Evolutionary conservation across 2,113 vertebrate species (phyloP).

Genomic region (Esox niger): DNA sequence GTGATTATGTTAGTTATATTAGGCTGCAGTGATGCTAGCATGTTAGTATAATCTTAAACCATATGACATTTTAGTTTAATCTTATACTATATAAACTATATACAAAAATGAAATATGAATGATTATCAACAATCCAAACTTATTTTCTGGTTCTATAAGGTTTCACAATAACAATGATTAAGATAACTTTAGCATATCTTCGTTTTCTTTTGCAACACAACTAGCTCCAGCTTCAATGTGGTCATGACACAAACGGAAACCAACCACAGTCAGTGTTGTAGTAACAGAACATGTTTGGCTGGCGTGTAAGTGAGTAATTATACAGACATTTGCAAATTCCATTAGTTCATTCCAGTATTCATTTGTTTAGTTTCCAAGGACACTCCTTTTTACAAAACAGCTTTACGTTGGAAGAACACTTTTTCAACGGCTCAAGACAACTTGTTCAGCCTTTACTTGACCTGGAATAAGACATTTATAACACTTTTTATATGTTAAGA

Average conservation of each 20-base stretch:
- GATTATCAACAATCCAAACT: neutral
- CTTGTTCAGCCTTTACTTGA: neutral
- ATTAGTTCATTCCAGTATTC: neutral
- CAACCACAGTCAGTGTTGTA: neutral
- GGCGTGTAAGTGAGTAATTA: neutral
- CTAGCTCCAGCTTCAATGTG: neutral
- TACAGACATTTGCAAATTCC: neutral
- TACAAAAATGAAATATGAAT: no score
- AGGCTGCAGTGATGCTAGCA: no score
- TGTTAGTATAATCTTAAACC: no score
- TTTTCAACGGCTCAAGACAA: neutral
- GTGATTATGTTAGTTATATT: no score
- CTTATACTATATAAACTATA: no score
- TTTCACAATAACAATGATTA: neutral
- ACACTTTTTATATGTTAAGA: neutral
- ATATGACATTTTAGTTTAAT: no score
- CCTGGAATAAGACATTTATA: neutral
- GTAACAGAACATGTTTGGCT: neutral
- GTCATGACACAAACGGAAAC: neutral
- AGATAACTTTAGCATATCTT: neutral
- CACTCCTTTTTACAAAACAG: no score
- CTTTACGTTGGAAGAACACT: neutral
- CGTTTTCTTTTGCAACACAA: neutral
- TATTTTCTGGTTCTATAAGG: neutral
- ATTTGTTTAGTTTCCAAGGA: neutral